Conservation (phyloP, 2,113 vertebrate species). For the Micronycteris hirsuta region DNA sequence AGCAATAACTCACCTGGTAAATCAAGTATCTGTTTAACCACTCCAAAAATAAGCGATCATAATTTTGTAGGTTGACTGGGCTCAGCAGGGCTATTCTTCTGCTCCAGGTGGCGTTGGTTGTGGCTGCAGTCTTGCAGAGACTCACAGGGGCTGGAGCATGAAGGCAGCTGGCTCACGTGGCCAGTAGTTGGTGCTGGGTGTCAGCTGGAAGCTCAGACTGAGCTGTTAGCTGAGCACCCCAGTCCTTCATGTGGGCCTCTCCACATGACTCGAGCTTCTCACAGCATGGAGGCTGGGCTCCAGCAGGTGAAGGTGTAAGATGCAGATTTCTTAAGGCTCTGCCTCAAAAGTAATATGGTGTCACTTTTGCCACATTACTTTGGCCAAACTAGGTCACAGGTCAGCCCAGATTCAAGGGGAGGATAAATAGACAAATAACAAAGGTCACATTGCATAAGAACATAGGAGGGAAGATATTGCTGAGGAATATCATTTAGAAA, state of each 20-base stretch:
- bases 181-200: too few species aligned
- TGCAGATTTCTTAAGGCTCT: not conserved
- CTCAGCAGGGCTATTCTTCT: not conserved
- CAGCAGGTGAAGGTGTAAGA: not conserved
- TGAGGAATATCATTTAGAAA: not conserved
- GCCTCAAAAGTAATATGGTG: not conserved
- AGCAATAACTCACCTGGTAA: not conserved
- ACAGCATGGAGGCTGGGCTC: not conserved
- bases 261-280: not conserved
- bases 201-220: not conserved
- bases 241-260: not conserved
- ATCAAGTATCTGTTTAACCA: not conserved
- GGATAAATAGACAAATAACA: not conserved
- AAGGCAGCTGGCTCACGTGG: not conserved
- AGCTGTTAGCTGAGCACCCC: not conserved
- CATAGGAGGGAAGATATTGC: not conserved
- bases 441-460: not conserved
- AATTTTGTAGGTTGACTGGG: not conserved
- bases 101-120: not conserved
- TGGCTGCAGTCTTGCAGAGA: not conserved
- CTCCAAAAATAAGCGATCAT: not conserved
- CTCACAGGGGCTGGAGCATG: not conserved
- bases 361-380: not conserved
- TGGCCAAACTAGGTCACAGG: not conserved
- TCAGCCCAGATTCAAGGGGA: not conserved